Evolutionary conservation across 2,888 invertebrate species (phyloP).

Genomic region (Apantesis nais): DNA sequence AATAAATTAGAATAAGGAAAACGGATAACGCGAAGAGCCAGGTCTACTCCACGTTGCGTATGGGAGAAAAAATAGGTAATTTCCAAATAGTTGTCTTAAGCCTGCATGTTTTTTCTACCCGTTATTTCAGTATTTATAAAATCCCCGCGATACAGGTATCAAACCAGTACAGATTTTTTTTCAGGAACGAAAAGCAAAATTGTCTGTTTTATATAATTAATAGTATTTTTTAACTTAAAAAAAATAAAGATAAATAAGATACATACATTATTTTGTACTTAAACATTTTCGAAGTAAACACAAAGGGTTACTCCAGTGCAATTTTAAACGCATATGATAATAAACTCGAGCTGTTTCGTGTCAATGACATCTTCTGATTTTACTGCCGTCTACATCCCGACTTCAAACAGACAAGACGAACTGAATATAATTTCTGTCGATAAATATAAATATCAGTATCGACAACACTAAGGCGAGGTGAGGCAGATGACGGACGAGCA

Average conservation of each 20-base stretch:
- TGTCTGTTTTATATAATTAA: no score
- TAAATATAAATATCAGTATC: slow-evolving; percentile 53
- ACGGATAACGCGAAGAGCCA: no score
- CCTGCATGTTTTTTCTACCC: background rate
- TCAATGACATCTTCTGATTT: slow-evolving; percentile 31
- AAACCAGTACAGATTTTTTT: no score
- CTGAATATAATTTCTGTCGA: slow-evolving; percentile 39
- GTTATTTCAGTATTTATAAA: background rate
- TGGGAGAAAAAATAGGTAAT: background rate
- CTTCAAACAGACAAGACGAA: slow-evolving; percentile 34
- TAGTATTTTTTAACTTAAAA: background rate
- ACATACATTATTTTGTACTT: background rate
- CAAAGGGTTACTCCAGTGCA: slow-evolving; percentile 4
- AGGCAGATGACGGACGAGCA: slow-evolving; percentile 69
- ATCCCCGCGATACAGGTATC: background rate
- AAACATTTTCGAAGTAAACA: slow-evolving; percentile 6
- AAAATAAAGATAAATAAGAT: no score
- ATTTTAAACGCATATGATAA: slow-evolving; percentile 16
- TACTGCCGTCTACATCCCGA: slow-evolving; percentile 23
- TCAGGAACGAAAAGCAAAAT: no score
- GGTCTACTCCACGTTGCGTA: background rate
- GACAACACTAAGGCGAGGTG: slow-evolving; percentile 41
- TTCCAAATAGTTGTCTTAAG: background rate
- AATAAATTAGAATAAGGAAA: no score
- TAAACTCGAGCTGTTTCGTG: slow-evolving; percentile 10